These are phyloP conservation scores for Ictidomys tridecemlineatus DNA, from an alignment of 2,113 vertebrate species.

Conservation along the genomic window DNA sequence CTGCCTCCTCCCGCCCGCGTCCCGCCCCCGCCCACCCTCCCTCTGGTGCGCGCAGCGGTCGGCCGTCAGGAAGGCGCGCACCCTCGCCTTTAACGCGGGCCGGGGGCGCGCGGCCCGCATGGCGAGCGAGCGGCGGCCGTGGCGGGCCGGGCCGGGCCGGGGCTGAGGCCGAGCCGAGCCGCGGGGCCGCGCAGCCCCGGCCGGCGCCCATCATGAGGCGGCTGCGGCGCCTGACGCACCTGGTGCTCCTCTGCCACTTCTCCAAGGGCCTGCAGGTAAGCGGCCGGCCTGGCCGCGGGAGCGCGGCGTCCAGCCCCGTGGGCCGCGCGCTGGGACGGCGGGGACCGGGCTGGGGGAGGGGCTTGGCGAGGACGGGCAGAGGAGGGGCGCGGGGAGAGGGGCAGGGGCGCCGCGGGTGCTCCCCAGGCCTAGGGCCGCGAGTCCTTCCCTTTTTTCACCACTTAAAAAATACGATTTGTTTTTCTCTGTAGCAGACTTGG, in stretches of 20 bases:
- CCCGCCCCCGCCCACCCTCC: background rate
- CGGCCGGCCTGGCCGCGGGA: background rate
- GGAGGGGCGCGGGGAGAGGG: background rate
- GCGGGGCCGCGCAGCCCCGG: conserved; percentile 33
- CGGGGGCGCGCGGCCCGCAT: conserved; percentile 40
- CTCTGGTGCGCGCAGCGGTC: background rate
- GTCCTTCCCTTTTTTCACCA: background rate
- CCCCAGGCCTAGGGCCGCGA: background rate
- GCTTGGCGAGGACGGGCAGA: rapidly evolving
- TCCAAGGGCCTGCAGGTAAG: conserved; percentile 94
- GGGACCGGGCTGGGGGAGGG: background rate
- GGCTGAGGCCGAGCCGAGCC: conserved; percentile 61
- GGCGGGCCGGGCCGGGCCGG: conserved; percentile 65
- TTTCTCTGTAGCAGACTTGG: background rate
- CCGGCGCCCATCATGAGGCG: conserved; percentile 90
- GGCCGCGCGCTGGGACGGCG: background rate
- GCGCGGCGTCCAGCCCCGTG: background rate
- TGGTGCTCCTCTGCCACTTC: conserved; percentile 94
- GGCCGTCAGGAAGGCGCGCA: conserved; percentile 56
- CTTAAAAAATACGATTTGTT: background rate
- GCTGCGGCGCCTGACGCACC: conserved; percentile 92
- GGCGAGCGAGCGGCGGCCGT: conserved; percentile 48
- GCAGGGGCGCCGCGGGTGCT: background rate
- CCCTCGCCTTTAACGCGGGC: conserved; percentile 51
- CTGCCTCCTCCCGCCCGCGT: no score